These are phyloP conservation scores for Vanessa tameamea DNA, from an alignment of 1,140 invertebrate genomes.

Conservation along the genomic window DNA sequence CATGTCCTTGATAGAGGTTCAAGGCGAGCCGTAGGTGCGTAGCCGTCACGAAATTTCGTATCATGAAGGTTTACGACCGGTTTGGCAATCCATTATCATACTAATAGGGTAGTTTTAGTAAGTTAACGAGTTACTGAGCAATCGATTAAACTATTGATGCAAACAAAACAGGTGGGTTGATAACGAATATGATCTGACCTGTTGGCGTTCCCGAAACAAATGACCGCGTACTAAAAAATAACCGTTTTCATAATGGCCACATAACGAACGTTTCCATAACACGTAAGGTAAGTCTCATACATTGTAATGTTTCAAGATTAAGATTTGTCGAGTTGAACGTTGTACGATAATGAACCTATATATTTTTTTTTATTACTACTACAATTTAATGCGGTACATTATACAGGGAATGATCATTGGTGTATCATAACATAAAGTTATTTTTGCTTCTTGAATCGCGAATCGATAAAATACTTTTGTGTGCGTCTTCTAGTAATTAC, in stretches of 20 bases:
- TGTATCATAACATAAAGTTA: too few relatives aligned
- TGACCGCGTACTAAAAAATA: slow-evolving; percentile 15
- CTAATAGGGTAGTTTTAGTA: slow-evolving; percentile 64
- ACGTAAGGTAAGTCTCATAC: neutral
- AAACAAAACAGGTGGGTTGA: slow-evolving; percentile 41
- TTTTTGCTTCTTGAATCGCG: too few relatives aligned
- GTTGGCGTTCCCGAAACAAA: slow-evolving; percentile 25
- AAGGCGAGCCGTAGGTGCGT: slow-evolving; percentile 53
- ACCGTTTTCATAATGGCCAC: slow-evolving; percentile 22
- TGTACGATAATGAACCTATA: neutral
- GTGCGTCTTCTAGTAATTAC: too few relatives aligned
- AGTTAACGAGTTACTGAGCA: slow-evolving; percentile 50
- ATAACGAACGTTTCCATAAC: slow-evolving; percentile 4
- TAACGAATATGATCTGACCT: slow-evolving; percentile 19
- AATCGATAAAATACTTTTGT: too few relatives aligned
- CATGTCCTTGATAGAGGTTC: slow-evolving; percentile 58
- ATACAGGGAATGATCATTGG: too few relatives aligned
- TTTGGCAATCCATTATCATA: slow-evolving; percentile 67
- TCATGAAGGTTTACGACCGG: slow-evolving; percentile 56
- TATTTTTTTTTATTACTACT: too few relatives aligned
- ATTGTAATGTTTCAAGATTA: neutral
- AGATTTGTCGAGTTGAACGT: neutral
- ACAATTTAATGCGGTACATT: too few relatives aligned
- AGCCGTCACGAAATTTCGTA: slow-evolving; percentile 55
- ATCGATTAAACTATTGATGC: slow-evolving; percentile 35